A percentile compares a stretch with the other conserved stretches of the same genome.
Evolutionary conservation across 2,888 invertebrate species (phyloP).

Genomic region (Keiferia lycopersicella): DNA sequence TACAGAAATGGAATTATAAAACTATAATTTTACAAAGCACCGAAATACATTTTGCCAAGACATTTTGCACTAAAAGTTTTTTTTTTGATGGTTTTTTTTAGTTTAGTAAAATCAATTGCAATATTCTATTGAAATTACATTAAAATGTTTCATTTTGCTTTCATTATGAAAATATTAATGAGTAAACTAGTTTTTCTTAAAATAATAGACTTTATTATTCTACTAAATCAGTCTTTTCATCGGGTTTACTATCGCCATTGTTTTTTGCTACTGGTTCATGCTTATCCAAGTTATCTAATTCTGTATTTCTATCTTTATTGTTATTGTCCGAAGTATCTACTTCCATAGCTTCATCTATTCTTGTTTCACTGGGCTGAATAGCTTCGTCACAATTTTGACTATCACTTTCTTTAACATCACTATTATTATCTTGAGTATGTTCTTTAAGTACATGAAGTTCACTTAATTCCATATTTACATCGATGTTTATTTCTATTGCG

Average conservation of each 20-base stretch:
- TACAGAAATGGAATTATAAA: no score
- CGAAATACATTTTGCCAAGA: no score
- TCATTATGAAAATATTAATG: no score
- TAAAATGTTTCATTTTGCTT: no score
- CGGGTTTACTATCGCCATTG: background rate
- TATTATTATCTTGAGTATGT: background rate
- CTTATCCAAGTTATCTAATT: background rate
- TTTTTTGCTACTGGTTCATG: background rate
- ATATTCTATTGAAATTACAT: no score
- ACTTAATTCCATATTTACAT: background rate
- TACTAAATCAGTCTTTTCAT: constrained; percentile 9
- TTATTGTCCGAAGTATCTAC: background rate
- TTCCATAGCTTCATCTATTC: background rate
- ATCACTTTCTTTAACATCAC: background rate
- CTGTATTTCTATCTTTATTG: background rate
- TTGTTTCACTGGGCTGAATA: background rate
- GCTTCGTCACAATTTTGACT: background rate
- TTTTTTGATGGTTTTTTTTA: no score
- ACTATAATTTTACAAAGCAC: no score
- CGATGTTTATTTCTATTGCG: background rate
- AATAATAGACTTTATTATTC: no score
- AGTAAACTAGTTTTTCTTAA: no score
- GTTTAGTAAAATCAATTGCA: no score
- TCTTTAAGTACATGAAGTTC: background rate
- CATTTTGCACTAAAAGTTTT: no score